Evolutionary conservation across 2,797 vertebrate species (phyloP), one percentile per base, ranked within the genome.

Genomic region (Salmo trutta): DNA sequence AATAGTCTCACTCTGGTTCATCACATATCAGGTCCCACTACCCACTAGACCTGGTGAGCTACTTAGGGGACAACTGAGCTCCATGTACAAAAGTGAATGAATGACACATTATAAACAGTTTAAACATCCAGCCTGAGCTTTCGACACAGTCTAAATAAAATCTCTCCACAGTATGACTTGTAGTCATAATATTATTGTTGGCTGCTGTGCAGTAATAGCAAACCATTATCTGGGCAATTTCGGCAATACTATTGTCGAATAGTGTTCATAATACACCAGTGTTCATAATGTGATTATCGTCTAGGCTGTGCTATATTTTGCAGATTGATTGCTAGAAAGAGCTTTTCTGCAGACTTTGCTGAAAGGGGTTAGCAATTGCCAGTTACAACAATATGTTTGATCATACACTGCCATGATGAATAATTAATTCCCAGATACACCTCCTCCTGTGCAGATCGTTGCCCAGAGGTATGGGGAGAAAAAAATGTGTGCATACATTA

Each of bases 401-500:
- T 65, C 64, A 75, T 67, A 31, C 15, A 29, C 27, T 31, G 64
- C 24, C 8, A 53, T 21, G 17, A 68, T 53, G 8, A 75, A 75
- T 68, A 75, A 67, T 67, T 67, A 29, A 68, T 75, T 62, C 31
- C 3, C 29, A 74, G 19, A 27, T 41, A 24, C 12, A 70, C 71
- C 59, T 72, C 17, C 71, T 31, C 59, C 31, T 71, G 33, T 56
- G 29, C 41, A 36, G 16, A 24, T 24, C n/a, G 51, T 64, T 68
- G 24, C 6, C n/a, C 73, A 51, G 29, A 70, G 52, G 16, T 21
- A 81, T 67, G 52, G 65, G 65, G 24, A 62, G 17, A 74, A 56
- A 69, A 47, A 53, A 71, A 62, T 27, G 29, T 79, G 16, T 51
- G 65, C 78, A 77, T 75, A 59, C 76, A 79, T 82, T 82, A 78